Evolutionary conservation across 1,140 invertebrate species (phyloP).

Genomic region (Holotrichia oblita): DNA sequence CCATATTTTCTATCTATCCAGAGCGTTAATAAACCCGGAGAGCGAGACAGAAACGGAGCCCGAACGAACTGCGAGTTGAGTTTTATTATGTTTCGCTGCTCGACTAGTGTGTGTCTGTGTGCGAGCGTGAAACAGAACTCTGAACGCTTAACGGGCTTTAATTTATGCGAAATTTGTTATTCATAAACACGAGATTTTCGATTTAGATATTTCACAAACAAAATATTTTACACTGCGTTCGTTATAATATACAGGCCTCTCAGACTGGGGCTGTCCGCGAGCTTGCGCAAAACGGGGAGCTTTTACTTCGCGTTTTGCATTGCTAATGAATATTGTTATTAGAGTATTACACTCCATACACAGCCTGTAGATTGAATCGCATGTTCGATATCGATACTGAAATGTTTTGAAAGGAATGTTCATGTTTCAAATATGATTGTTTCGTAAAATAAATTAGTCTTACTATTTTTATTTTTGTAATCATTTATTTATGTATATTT

Average conservation of each 20-base stretch:
- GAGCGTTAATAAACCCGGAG: not conserved
- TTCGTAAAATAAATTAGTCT: too few species aligned
- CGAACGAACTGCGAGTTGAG: not conserved
- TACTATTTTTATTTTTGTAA: too few species aligned
- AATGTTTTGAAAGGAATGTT: too few species aligned
- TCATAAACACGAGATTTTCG: slow-evolving; percentile 33
- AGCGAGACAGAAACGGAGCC: not conserved
- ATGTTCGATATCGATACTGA: too few species aligned
- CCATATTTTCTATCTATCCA: not conserved
- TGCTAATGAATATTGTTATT: slow-evolving; percentile 29
- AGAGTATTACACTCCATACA: too few species aligned
- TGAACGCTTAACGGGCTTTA: not conserved
- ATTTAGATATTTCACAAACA: slow-evolving; percentile 32
- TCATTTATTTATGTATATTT: too few species aligned
- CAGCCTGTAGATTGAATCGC: too few species aligned
- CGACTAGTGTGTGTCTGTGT: not conserved
- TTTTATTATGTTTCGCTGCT: not conserved
- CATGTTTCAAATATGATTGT: too few species aligned
- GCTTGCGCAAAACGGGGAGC: not conserved
- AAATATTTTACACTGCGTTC: slow-evolving; percentile 25
- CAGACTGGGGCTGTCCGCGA: not conserved
- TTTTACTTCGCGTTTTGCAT: slow-evolving; percentile 26
- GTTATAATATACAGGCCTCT: not conserved
- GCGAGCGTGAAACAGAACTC: not conserved
- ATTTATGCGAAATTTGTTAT: slow-evolving; percentile 35